Percentiles rank a stretch among this genome's conserved stretches.
Evolutionary conservation across 64 coral and sea anemone species (phyloP).

Genomic region (Pocillopora verrucosa): DNA sequence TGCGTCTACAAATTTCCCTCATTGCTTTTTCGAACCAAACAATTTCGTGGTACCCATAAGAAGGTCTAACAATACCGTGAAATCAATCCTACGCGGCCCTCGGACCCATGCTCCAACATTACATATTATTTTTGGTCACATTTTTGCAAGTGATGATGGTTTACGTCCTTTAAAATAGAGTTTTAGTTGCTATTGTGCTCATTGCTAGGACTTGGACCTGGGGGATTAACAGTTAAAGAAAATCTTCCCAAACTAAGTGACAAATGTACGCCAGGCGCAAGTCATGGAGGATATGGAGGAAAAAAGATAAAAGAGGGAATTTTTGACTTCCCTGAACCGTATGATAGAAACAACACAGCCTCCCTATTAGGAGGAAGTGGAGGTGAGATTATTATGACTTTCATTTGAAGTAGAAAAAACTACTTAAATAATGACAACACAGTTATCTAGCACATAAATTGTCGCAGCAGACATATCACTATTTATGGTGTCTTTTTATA

Average conservation of each 20-base stretch:
- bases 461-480: no score
- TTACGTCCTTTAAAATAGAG: background rate
- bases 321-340: background rate
- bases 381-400: background rate
- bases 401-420: background rate
- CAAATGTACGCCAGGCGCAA: background rate
- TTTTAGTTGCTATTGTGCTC: background rate
- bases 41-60: no score
- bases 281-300: slow-evolving; percentile 27
- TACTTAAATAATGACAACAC: no score
- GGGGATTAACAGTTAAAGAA: background rate
- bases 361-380: slow-evolving; percentile 15
- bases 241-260: fast-evolving
- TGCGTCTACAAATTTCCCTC: no score
- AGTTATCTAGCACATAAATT: no score
- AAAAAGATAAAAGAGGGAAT: background rate
- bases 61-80: no score
- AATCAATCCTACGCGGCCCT: no score
- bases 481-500: no score
- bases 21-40: no score
- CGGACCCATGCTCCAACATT: no score
- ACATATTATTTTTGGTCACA: background rate
- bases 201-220: slow-evolving; percentile 39
- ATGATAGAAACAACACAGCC: background rate
- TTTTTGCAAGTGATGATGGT: background rate